Evolutionary conservation across 2,113 vertebrate genomes (phyloP).

Genomic region (Alces alces): DNA sequence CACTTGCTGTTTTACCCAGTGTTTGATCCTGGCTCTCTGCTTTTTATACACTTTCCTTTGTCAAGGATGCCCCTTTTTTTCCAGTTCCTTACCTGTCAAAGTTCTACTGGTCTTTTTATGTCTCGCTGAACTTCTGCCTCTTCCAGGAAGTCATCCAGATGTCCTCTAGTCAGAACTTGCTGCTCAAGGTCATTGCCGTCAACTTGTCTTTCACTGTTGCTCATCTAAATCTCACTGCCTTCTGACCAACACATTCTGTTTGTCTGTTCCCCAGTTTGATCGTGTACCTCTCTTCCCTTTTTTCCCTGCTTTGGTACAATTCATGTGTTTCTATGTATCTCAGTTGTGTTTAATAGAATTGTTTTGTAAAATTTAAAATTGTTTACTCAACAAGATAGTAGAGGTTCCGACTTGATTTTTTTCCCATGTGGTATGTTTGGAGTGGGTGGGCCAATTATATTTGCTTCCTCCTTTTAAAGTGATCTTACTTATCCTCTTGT

Average conservation of each 20-base stretch:
- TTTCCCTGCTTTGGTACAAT: background rate
- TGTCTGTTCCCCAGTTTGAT: fast-evolving
- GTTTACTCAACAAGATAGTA: no score
- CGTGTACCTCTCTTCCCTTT: background rate
- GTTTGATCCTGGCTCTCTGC: background rate
- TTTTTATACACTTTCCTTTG: background rate
- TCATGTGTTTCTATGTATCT: background rate
- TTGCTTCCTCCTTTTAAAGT: background rate
- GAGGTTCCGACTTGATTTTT: background rate
- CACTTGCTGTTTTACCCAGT: background rate
- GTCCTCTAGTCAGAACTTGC: background rate
- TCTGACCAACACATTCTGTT: background rate
- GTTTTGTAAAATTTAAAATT: background rate
- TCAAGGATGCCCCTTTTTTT: no score
- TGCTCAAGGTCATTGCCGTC: background rate
- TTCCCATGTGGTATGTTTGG: background rate
- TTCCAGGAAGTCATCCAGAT: background rate
- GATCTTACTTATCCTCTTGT: background rate
- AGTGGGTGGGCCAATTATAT: background rate
- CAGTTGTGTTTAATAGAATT: background rate
- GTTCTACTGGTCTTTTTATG: background rate
- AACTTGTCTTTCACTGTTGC: background rate
- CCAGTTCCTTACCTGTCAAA: background rate
- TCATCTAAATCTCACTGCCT: background rate
- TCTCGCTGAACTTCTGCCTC: background rate